Conservation (phyloP, 2,888 invertebrate genomes). For the Tenodera sinensis region DNA sequence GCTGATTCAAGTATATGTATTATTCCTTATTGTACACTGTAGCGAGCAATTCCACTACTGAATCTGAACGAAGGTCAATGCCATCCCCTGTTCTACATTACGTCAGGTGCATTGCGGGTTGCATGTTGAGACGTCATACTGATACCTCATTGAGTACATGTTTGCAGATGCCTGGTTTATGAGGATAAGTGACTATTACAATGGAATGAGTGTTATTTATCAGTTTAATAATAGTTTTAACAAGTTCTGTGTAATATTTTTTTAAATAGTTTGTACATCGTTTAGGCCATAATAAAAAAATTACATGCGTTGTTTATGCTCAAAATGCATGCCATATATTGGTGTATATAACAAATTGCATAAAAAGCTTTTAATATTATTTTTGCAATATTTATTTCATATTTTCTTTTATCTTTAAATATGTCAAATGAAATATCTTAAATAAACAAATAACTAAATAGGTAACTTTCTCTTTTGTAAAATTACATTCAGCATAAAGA, state of each 20-base stretch:
- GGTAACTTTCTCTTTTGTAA: background rate
- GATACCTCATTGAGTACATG: no score
- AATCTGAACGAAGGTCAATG: no score
- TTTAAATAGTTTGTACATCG: background rate
- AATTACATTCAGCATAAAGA: background rate
- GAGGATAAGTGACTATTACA: background rate
- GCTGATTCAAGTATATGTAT: no score
- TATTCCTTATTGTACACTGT: no score
- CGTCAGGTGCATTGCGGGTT: no score
- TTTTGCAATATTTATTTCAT: background rate
- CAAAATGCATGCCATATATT: background rate
- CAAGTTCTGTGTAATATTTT: background rate
- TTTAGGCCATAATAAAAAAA: constrained; percentile 10
- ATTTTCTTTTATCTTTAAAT: background rate
- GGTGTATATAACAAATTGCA: background rate
- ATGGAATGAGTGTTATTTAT: background rate
- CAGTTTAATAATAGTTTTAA: background rate
- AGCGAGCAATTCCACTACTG: no score
- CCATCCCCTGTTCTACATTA: no score
- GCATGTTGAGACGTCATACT: no score
- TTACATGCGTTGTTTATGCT: background rate
- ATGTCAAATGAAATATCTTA: background rate
- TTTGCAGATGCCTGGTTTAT: no score
- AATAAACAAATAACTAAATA: background rate
- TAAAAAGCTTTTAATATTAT: background rate